Evolutionary conservation across 2,797 vertebrate genomes (phyloP).

Genomic region (Chloroceryle inda): DNA sequence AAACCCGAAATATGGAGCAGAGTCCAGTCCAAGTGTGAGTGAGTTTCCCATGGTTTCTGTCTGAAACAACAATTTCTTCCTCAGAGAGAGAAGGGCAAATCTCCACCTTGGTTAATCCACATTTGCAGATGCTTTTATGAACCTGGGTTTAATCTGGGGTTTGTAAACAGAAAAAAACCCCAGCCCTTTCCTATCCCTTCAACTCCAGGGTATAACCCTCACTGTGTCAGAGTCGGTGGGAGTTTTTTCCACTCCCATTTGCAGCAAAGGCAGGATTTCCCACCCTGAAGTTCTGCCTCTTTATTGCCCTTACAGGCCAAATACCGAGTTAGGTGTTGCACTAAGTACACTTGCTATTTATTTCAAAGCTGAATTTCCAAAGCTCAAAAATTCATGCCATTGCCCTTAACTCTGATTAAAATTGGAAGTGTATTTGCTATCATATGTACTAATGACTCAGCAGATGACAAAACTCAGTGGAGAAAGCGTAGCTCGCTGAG

Average conservation of each 20-base stretch:
- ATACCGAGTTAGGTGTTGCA: not conserved
- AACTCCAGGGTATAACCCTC: not conserved
- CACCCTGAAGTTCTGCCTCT: not conserved
- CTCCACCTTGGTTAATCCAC: conserved; percentile 30
- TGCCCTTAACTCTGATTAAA: not conserved
- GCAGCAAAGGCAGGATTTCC: not conserved
- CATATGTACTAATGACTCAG: not conserved
- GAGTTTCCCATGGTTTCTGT: conserved; percentile 59
- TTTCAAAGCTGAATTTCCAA: conserved; percentile 11
- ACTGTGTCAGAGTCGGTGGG: not conserved
- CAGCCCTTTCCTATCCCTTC: conserved; percentile 3
- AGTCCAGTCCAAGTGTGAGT: conserved; percentile 30
- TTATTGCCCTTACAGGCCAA: not conserved
- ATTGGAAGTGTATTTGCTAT: not conserved
- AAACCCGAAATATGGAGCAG: conserved; percentile 23
- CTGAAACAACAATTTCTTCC: conserved; percentile 44
- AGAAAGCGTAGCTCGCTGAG: not conserved
- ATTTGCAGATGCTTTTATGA: conserved; percentile 37
- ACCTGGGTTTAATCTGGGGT: conserved; percentile 33
- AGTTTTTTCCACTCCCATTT: not conserved
- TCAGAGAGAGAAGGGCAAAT: not conserved
- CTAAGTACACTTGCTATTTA: not conserved
- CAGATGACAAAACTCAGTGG: not conserved
- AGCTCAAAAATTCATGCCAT: not conserved
- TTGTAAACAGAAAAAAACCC: not conserved